Evolutionary conservation across 1,140 invertebrate genomes (phyloP).

Genomic region (Colletes latitarsis): DNA sequence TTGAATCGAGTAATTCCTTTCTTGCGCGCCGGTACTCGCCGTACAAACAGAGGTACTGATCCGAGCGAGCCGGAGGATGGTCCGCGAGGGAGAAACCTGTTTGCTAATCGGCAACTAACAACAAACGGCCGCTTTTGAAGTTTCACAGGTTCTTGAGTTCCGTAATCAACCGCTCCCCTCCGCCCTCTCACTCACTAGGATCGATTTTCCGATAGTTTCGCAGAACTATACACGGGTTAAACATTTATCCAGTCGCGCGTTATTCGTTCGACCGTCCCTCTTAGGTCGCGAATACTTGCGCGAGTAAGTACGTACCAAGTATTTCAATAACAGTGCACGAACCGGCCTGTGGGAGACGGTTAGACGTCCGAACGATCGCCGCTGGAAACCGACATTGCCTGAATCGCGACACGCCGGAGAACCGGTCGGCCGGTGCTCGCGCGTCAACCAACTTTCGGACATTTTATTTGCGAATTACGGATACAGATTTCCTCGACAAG

Average conservation of each 20-base stretch:
- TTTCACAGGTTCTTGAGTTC: conserved; percentile 21
- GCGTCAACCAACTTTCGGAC: neutral
- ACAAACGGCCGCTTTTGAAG: conserved; percentile 40
- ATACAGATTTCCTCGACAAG: neutral
- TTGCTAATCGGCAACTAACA: conserved; percentile 44
- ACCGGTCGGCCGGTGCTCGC: too few relatives aligned
- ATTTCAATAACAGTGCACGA: conserved; percentile 62
- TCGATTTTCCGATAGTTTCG: conserved; percentile 42
- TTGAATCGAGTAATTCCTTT: conserved; percentile 30
- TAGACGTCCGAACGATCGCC: conserved; percentile 34
- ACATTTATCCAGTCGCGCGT: conserved; percentile 1
- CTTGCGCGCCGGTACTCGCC: conserved; percentile 7
- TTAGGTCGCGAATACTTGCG: conserved; percentile 57
- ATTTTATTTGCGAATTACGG: neutral
- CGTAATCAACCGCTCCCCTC: neutral
- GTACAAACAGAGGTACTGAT: conserved; percentile 2
- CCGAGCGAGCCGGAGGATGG: neutral
- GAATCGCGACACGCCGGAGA: neutral
- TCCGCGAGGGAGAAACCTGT: conserved; percentile 40
- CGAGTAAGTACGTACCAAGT: conserved; percentile 62
- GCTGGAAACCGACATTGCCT: neutral
- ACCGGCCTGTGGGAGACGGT: conserved; percentile 21
- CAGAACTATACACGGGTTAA: neutral
- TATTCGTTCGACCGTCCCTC: conserved; percentile 24
- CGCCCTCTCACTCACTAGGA: neutral